These are phyloP conservation scores for Leptogaster cylindrica DNA, from an alignment of 2,888 invertebrate genomes.

Conservation along the genomic window DNA sequence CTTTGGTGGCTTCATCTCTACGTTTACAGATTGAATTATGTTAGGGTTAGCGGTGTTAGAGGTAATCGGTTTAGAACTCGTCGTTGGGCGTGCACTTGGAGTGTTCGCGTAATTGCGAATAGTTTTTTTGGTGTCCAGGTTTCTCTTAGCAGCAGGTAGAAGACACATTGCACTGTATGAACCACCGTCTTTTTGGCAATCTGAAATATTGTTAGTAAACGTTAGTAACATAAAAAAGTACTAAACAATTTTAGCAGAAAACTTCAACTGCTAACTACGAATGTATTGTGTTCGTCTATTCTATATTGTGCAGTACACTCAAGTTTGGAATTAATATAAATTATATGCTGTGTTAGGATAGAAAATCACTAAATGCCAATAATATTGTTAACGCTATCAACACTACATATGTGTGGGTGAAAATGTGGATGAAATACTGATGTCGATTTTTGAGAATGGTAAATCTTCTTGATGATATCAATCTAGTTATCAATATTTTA, in stretches of 20 bases:
- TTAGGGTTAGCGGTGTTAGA: slow-evolving; percentile 12
- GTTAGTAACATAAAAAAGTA: slow-evolving; percentile 1
- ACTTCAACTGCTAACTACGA: too few species aligned
- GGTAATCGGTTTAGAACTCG: slow-evolving; percentile 1
- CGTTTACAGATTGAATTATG: slow-evolving; percentile 9
- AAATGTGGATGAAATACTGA: too few species aligned
- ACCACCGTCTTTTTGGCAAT: slow-evolving; percentile 61
- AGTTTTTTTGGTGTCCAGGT: not conserved
- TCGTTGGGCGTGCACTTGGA: not conserved
- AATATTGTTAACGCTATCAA: too few species aligned
- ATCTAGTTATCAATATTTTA: too few species aligned
- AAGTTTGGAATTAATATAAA: not conserved
- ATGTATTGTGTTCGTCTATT: too few species aligned
- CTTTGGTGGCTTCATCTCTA: slow-evolving; percentile 35
- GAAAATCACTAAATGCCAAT: too few species aligned
- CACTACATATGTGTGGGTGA: too few species aligned
- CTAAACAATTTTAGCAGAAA: not conserved
- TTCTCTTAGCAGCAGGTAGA: slow-evolving; percentile 8
- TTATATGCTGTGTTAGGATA: not conserved
- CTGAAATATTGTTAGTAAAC: slow-evolving; percentile 55
- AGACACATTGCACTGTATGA: slow-evolving; percentile 59
- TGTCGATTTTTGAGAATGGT: too few species aligned
- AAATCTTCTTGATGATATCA: too few species aligned
- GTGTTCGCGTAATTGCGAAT: not conserved
- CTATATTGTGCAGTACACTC: too few species aligned